A percentile compares a stretch with the other conserved stretches of the same genome.
phyloP scores from a whole-genome alignment of 2,113 vertebrate genomes.

The Holacanthus passer region DNA sequence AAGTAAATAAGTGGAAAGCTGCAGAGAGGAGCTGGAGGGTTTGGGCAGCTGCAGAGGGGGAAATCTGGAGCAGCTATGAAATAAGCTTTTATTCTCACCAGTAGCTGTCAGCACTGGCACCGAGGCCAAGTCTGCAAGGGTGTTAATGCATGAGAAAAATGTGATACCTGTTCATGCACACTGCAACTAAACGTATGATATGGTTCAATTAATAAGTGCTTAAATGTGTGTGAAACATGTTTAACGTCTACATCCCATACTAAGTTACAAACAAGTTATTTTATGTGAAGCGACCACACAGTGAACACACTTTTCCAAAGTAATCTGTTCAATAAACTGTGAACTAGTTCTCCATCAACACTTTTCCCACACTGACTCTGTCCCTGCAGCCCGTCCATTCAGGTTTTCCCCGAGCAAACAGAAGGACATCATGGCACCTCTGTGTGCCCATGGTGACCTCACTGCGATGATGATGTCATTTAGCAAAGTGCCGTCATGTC shows the following conservation, averaged over 20 bases:
- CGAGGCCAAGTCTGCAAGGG: conserved; percentile 20
- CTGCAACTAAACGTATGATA: conserved; percentile 14
- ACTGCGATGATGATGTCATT: conserved; percentile 78
- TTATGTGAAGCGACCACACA: neutral
- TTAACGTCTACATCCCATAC: neutral
- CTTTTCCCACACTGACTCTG: neutral
- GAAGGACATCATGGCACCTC: conserved; percentile 60
- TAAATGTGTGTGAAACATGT: conserved; percentile 5
- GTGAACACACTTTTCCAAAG: neutral
- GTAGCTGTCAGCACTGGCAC: conserved; percentile 53
- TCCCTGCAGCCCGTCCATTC: conserved; percentile 37
- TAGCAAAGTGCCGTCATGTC: conserved; percentile 52
- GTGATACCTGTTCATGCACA: conserved; percentile 28
- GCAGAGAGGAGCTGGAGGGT: neutral
- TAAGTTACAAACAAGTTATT: neutral
- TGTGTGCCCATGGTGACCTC: conserved; percentile 75
- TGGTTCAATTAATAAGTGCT: neutral
- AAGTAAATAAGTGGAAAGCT: neutral
- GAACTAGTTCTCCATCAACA: conserved; percentile 23
- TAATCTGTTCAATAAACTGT: neutral
- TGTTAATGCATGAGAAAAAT: conserved; percentile 53
- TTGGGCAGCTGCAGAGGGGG: conserved; percentile 9
- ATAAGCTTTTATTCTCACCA: conserved; percentile 22
- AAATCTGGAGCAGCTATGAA: conserved; percentile 45
- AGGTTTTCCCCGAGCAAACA: conserved; percentile 56